A percentile compares a stretch with the other conserved stretches of the same genome.
These are phyloP conservation scores for Anhinga rufa DNA, from an alignment of 2,113 vertebrate genomes.

Conservation along the genomic window DNA sequence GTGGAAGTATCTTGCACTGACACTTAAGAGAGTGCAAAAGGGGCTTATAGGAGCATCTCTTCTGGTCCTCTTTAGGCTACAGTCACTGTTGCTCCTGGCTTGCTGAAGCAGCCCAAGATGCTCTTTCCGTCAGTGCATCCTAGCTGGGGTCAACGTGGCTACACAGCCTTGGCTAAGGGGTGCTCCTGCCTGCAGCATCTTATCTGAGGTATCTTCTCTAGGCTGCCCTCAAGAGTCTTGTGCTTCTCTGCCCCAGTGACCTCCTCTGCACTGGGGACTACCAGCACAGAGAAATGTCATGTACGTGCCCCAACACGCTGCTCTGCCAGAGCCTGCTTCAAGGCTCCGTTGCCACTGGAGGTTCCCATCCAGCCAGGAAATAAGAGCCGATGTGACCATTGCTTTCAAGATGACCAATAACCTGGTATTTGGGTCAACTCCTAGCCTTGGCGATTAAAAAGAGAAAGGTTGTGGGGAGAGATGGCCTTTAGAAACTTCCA, in stretches of 20 bases:
- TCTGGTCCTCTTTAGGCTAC: neutral
- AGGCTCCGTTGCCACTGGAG: neutral
- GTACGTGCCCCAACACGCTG: neutral
- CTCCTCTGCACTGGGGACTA: neutral
- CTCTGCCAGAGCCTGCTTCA: neutral
- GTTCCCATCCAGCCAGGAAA: neutral
- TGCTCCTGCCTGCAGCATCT: neutral
- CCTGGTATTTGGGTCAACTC: neutral
- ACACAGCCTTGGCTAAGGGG: neutral
- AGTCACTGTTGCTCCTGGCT: neutral
- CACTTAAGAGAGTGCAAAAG: neutral
- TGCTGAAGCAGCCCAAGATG: neutral
- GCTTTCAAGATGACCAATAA: neutral
- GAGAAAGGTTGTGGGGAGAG: neutral
- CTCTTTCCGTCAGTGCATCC: neutral
- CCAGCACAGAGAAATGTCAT: neutral
- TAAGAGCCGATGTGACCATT: neutral
- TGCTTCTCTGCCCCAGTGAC: neutral
- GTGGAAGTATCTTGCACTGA: too few species aligned
- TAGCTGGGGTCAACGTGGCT: neutral
- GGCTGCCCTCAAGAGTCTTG: neutral
- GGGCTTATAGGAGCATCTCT: neutral
- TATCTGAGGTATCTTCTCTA: neutral
- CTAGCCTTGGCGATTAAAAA: neutral
- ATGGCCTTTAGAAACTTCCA: neutral